These are phyloP conservation scores for Synaphobranchus kaupii DNA, from an alignment of 2,797 vertebrate species.

Conservation along the genomic window DNA sequence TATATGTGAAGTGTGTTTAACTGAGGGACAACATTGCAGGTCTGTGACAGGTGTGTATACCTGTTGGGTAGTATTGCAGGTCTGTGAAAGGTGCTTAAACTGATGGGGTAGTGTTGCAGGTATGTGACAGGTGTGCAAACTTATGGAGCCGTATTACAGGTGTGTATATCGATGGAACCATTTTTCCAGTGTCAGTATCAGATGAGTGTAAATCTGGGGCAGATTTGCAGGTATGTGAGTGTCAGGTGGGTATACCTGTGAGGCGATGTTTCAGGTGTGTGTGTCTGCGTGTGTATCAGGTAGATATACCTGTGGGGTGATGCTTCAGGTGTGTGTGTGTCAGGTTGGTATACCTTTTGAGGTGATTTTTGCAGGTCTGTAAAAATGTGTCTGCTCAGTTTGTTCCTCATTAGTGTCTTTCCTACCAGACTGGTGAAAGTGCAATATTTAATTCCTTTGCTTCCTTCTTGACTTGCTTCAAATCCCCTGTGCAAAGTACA, in stretches of 20 bases:
- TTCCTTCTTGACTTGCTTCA: not conserved
- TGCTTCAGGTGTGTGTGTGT: not conserved
- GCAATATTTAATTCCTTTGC: slow-evolving; percentile 32
- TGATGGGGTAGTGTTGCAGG: not conserved
- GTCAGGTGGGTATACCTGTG: slow-evolving; percentile 7
- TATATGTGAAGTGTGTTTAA: not conserved
- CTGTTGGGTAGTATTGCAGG: not conserved
- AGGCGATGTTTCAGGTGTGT: not conserved
- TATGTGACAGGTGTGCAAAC: not conserved
- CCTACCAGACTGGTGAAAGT: slow-evolving; percentile 36
- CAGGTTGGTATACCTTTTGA: not conserved
- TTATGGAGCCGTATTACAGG: not conserved
- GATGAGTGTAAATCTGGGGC: not conserved
- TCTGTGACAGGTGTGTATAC: not conserved
- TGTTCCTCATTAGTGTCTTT: slow-evolving; percentile 18
- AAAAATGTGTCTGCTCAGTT: not conserved
- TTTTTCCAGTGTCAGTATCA: not conserved
- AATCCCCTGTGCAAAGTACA: slow-evolving; percentile 26
- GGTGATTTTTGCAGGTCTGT: not conserved
- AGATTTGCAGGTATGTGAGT: not conserved
- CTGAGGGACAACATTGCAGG: not conserved
- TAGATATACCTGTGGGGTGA: not conserved
- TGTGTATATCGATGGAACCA: not conserved
- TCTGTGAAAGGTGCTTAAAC: not conserved
- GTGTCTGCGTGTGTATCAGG: slow-evolving; percentile 4